Base-by-base conservation (phyloP, 2,888 invertebrate genomes). In the Cheilosia pagana region DNA sequence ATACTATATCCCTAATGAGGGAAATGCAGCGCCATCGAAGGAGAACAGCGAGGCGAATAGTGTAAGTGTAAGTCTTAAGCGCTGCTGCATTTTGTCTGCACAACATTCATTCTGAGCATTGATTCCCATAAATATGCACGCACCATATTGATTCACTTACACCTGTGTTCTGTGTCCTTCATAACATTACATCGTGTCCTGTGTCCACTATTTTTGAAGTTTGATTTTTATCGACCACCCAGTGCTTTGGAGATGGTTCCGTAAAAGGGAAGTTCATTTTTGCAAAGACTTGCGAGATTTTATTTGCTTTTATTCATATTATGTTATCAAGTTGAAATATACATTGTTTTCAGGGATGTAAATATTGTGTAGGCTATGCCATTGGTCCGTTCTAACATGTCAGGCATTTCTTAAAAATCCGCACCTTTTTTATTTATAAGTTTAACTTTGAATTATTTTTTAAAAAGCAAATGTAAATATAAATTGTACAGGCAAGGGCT, bases 1-100 rank as follows among this genome's bases (percentile, higher is more conserved):
- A 79, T 75, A 78, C 43, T 78, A 62, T 79, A 78, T 82, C 57
- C 86, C 86, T 31, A 78, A 74, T 75, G 74, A 75, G 52, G 53
- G 70, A 19, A 23, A 2, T 19, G 19, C 67, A 19, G 23, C 67
- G 31, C 53, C 60, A 62, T 48, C 55, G 43, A 85, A 76, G 71
- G 71, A 67, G 43, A 60, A 85, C 85, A 83, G 74, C 70, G 70
- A 67, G 43, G 60, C 82, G 65, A 87, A 87, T 78, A 88, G 88
- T 77, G 87, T 87, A 88, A 87, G 87, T 88, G 53, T 62, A 65
- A 70, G 55, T 45, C 65, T 52, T 70, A 60, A 67, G 28, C 48
- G 72, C 67, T 76, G 76, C 65, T 70, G 65, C 76, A 70, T 77
- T 63, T 59, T 23, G 67, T 63, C 65, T 71, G 70, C 75, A 76